These are phyloP conservation scores for Parazoanthus swiftii DNA, from an alignment of 92 coral and sea anemone genomes.

Conservation along the genomic window DNA sequence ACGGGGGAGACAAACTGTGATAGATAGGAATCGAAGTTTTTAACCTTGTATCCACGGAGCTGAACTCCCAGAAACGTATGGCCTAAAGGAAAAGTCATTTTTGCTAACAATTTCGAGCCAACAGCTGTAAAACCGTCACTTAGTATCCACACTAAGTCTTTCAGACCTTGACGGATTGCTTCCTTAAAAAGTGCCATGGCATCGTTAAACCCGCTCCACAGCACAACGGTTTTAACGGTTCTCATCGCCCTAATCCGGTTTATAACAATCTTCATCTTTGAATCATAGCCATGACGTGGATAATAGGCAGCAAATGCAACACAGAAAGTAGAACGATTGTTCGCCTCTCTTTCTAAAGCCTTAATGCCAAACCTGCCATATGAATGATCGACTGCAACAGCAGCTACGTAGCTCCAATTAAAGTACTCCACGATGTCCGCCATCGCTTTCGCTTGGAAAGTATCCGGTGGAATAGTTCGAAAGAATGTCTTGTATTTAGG, in stretches of 20 bases:
- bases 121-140: conserved; percentile 64
- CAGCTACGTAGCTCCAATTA: conserved; percentile 62
- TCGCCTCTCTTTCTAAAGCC: conserved; percentile 54
- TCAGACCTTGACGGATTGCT: conserved; percentile 46
- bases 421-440: conserved; percentile 58
- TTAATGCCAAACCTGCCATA: conserved; percentile 61
- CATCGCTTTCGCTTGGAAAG: conserved; percentile 68
- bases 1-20: neutral
- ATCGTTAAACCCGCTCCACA: conserved; percentile 61
- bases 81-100: neutral
- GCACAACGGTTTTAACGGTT: conserved; percentile 40
- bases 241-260: conserved; percentile 39
- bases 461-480: conserved; percentile 67
- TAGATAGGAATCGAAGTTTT: conserved; percentile 19
- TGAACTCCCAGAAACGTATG: conserved; percentile 44
- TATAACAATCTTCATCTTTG: conserved; percentile 53
- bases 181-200: conserved; percentile 45
- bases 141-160: conserved; percentile 55
- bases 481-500: conserved; percentile 52
- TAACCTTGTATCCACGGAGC: conserved; percentile 12
- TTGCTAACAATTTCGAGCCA: neutral
- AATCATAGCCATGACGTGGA: conserved; percentile 51
- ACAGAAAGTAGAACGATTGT: conserved; percentile 46
- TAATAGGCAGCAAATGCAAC: conserved; percentile 37
- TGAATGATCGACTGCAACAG: conserved; percentile 56